Percentiles rank a stretch among this genome's conserved stretches.
phyloP scores from a whole-genome alignment of 2,113 vertebrate species.

The Rafetus swinhoei region DNA sequence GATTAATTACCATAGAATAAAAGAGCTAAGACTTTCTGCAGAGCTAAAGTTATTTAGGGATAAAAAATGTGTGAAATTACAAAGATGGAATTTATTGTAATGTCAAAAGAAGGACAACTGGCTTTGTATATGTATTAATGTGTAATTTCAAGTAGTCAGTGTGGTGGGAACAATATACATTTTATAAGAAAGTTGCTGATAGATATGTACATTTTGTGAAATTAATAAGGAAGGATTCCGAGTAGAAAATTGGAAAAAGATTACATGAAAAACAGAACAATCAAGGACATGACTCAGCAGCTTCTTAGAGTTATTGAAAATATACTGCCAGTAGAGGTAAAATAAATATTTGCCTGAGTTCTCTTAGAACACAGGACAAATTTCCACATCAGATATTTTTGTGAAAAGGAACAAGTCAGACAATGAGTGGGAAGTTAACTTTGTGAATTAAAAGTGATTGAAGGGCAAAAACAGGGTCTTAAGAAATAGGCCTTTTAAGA shows the following conservation, averaged over 20 bases:
- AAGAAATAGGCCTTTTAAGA: neutral
- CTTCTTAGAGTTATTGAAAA: neutral
- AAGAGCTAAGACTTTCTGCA: neutral
- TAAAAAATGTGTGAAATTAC: neutral
- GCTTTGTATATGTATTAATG: neutral
- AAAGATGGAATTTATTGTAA: neutral
- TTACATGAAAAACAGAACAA: neutral
- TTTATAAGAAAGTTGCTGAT: neutral
- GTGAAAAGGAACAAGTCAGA: neutral
- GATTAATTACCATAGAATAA: neutral
- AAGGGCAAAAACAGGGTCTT: neutral
- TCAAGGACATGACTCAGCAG: rapidly evolving
- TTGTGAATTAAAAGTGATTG: neutral
- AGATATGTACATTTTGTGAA: neutral
- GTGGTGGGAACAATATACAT: neutral
- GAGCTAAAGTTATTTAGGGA: neutral
- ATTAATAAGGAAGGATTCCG: neutral
- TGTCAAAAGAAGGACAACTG: neutral
- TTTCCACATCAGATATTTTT: neutral
- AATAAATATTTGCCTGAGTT: neutral
- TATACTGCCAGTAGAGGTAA: neutral
- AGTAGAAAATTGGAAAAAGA: neutral
- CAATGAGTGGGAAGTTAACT: neutral
- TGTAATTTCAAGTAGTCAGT: neutral
- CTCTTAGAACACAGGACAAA: neutral